Percentiles rank a stretch among this genome's conserved stretches.
These are phyloP conservation scores for Xiphydria camelus DNA, from an alignment of 2,888 invertebrate genomes.

Conservation along the genomic window DNA sequence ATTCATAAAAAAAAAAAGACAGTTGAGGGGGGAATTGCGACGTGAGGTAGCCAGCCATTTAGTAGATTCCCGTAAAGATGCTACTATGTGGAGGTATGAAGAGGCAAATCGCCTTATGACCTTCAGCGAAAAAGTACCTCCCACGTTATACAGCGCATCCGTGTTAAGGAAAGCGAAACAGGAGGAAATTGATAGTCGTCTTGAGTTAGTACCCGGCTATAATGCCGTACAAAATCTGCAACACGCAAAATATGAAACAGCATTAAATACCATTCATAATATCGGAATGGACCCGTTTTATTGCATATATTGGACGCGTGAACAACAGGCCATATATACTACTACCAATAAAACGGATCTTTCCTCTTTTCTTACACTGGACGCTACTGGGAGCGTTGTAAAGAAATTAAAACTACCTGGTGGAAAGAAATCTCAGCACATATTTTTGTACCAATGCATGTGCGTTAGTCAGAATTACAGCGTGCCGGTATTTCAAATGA, in stretches of 20 bases:
- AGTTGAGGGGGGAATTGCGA: slow-evolving; percentile 9
- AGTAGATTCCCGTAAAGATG: slow-evolving; percentile 12
- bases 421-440: slow-evolving; percentile 11
- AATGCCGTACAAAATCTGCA: slow-evolving; percentile 15
- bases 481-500: slow-evolving; percentile 25
- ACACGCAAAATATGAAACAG: slow-evolving; percentile 7
- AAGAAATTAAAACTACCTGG: slow-evolving; percentile 5
- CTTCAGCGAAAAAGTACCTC: slow-evolving; percentile 12
- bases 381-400: slow-evolving; percentile 18
- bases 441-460: slow-evolving; percentile 27
- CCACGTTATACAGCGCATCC: slow-evolving; percentile 6
- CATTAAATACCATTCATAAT: slow-evolving; percentile 4
- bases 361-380: slow-evolving; percentile 10
- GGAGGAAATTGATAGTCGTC: slow-evolving; percentile 11
- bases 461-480: slow-evolving; percentile 10
- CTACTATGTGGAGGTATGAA: slow-evolving; percentile 15
- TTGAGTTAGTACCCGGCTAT: slow-evolving; percentile 4
- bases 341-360: slow-evolving; percentile 11
- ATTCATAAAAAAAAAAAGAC: slow-evolving; percentile 6
- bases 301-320: slow-evolving; percentile 15
- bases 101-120: slow-evolving; percentile 14
- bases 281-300: slow-evolving; percentile 19
- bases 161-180: slow-evolving; percentile 22
- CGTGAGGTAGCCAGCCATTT: slow-evolving; percentile 12
- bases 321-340: slow-evolving; percentile 14